Base-by-base conservation (phyloP, 2,113 vertebrate species). In the Cichladusa arquata region DNA sequence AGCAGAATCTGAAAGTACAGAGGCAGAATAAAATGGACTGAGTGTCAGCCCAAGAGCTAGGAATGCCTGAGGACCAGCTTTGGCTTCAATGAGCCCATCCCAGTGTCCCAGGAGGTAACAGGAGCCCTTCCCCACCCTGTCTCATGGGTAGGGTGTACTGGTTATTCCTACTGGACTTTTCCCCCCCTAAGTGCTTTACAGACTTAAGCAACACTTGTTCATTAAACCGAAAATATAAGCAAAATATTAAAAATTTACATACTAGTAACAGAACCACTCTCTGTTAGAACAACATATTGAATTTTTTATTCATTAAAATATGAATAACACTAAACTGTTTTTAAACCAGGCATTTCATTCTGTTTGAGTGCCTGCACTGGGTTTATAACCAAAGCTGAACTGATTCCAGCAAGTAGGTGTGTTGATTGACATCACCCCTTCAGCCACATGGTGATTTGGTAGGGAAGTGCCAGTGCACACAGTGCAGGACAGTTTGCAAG, bases 1-100 rank as follows among this genome's bases (percentile, higher is more conserved):
- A 67, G 88, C 67, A 80, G 94, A 91, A 95, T 81, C 79, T 88
- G 72, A 31, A 91, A 90, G 81, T 78, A 67, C 51, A 92, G 90
- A 62, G 65, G 56, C 47, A 90, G 74, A 62, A 66, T 56, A 42
- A 78, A 92, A 88, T 12, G 76, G 93, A 66, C 64, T 20, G 66
- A 50, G 34, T 34, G 61, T 71, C 81, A 66, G 69, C 51, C 50
- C 86, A 50, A 40, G 77, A 54, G 64, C 70, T 34, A 50, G 93
- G 38, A 85, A 45, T 42, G 74, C 65, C 69, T 0, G 2, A 44
- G 70, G 69, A 87, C 38, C 92, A 67, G 70, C 81, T 74, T 23
- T 62, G 90, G 83, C 86, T 86, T 33, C 16, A 0, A 0, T 8
- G 53, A 73, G 73, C 8, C 58, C 8, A 8, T 20, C 62, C 67